Evolutionary conservation across 1,140 invertebrate species (phyloP), one percentile per base, ranked within the genome.

Genomic region (Ceratosolen solmsi): DNA sequence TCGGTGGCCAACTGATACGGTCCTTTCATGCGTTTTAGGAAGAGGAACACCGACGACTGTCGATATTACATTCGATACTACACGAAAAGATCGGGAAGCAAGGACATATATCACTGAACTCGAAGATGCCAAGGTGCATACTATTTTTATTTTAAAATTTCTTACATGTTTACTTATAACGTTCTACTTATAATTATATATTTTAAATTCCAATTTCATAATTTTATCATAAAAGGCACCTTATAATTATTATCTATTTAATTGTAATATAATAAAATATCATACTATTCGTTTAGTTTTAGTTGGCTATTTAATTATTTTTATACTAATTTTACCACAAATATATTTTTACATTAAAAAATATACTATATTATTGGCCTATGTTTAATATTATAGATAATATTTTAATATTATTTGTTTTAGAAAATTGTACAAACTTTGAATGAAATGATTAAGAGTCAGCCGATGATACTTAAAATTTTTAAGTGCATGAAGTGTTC

Each of bases 401-500:
- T 46, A 46, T 46, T 46, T 46, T 72, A 65, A n/a, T 54, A 38
- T 54, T 65, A n/a, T 75, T 38, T 86, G 30, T 88, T 88, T 60
- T 71, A 94, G 93, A 91, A 93, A 89, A 90, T 94, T 68, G 90
- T 93, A 68, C 86, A 91, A 79, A 91, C 87, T 68, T 83, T 94
- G 22, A 88, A 90, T 3, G 88, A 91, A 30, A 91, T 91, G 56
- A 89, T 94, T 9, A 92, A 91, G 9, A 87, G 89, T 58, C 90
- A 93, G 80, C 89, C 92, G 72, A 91, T 94, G 70, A 87, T 87
- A 22, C 85, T 88, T 87, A 93, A 89, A 91, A 87, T 93, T 15
- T 94, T 93, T 84, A 92, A 92, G 81, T 95, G 94, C 85, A 92
- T 94, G 84, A 94, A 94, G 87, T 95, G 94, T 82, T 90, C 91